Base-by-base conservation (phyloP, 2,888 invertebrate genomes). In the Drosophila mettleri region DNA sequence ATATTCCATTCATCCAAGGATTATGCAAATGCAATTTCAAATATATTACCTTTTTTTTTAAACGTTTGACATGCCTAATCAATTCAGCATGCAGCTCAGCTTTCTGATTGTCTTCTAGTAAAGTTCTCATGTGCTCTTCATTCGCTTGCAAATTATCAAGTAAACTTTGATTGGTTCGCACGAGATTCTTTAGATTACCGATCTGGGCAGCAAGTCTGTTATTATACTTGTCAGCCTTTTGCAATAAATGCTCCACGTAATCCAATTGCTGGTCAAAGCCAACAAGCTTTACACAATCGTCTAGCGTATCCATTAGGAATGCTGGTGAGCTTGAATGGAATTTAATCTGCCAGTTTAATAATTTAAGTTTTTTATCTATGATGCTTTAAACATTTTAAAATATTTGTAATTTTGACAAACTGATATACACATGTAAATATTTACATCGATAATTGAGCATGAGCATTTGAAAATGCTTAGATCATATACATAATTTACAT, bases 11-110 rank as follows among this genome's bases (percentile, higher is more conserved):
- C 24, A 24, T n/a, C n/a, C n/a, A n/a, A n/a, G n/a, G n/a, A n/a
- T n/a, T n/a, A n/a, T n/a, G n/a, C n/a, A n/a, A n/a, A n/a, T n/a
- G n/a, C n/a, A n/a, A n/a, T n/a, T n/a, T n/a, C n/a, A n/a, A n/a
- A n/a, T n/a, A n/a, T n/a, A 5, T 7, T 67, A 74, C 69, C 65
- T 69, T 65, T 31, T 58, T 59, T 41, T 69, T 53, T 29, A 69
- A 43, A 8, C 20, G 41, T 5, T 29, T 24, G 3, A 57, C 18
- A 6, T 34, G 24, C 9, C 20, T 20, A 2, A 49, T 38, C n/a
- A 63, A 14, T 22, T 55, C 41, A 1, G 31, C 3, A 34, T 52
- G 18, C 0, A 2, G 3, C 16, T 57, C 45, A 8, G n/a, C 22
- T 9, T 39, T 16, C 10, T 2, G 3, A 5, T 36, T 31, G 16